phyloP scores from a whole-genome alignment of 2,888 invertebrate species.

The Chrysolina oricalcia region DNA sequence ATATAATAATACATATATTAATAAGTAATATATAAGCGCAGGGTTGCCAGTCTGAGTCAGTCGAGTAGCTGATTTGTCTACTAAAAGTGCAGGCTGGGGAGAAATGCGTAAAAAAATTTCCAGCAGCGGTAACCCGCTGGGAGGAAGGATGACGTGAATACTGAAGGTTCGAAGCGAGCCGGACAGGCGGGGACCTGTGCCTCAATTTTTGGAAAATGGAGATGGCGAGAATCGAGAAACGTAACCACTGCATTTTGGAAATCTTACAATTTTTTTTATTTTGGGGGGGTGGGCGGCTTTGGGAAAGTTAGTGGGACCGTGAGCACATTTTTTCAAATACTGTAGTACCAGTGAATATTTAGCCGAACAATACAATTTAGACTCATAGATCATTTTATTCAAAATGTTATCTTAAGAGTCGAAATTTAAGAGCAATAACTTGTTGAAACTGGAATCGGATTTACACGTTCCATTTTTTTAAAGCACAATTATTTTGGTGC shows the following conservation, averaged over 20 bases:
- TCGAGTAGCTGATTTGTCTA: constrained; percentile 61
- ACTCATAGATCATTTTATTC: no score
- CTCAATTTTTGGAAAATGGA: constrained; percentile 39
- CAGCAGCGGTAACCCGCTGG: constrained; percentile 37
- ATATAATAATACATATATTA: constrained; percentile 65
- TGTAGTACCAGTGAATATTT: no score
- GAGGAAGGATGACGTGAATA: constrained; percentile 60
- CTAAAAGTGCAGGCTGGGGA: constrained; percentile 60
- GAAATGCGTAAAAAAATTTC: constrained; percentile 58
- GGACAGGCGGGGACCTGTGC: constrained; percentile 66
- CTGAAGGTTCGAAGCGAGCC: constrained; percentile 67
- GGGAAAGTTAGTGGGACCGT: no score
- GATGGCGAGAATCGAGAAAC: neutral
- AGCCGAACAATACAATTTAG: no score
- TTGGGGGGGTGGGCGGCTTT: no score
- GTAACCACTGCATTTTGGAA: neutral
- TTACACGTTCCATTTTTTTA: no score
- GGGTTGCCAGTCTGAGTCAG: constrained; percentile 59
- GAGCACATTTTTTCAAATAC: no score
- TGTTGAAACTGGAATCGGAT: no score
- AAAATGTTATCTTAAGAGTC: no score
- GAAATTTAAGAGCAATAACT: no score
- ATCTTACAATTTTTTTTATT: no score
- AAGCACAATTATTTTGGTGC: no score
- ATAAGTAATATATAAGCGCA: constrained; percentile 66